Conservation (phyloP, 1,140 invertebrate species). For the Drosophila burlai region DNA sequence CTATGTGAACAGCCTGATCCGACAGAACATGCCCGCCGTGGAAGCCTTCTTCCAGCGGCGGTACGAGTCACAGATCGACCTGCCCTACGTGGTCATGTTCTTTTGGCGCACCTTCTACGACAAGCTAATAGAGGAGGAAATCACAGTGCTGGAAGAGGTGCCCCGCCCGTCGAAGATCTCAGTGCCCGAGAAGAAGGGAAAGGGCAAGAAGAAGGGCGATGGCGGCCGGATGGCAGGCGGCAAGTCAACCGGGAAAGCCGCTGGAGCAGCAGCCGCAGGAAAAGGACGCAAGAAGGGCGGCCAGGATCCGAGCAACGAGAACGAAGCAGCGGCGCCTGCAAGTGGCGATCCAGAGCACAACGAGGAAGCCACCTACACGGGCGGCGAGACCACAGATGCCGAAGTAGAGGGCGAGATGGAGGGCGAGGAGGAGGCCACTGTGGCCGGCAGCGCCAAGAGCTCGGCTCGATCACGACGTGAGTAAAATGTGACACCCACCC, state of each 20-base stretch:
- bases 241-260: slow-evolving; percentile 31
- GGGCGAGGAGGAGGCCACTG: slow-evolving; percentile 63
- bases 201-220: slow-evolving; percentile 77
- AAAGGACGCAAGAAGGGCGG: slow-evolving; percentile 71
- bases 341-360: slow-evolving; percentile 22
- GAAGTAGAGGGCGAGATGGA: slow-evolving; percentile 57
- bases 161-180: slow-evolving; percentile 43
- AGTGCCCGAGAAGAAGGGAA: slow-evolving; percentile 69
- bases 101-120: slow-evolving; percentile 87
- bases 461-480: slow-evolving; percentile 65
- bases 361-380: slow-evolving; percentile 45
- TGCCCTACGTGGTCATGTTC: slow-evolving; percentile 85
- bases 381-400: slow-evolving; percentile 50
- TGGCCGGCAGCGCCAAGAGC: slow-evolving; percentile 63
- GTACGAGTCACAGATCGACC: slow-evolving; percentile 83
- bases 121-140: slow-evolving; percentile 86
- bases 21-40: slow-evolving; percentile 54
- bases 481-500: background rate
- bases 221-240: slow-evolving; percentile 42
- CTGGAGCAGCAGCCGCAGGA: slow-evolving; percentile 1
- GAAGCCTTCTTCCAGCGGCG: slow-evolving; percentile 81
- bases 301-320: slow-evolving; percentile 61
- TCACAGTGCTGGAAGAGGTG: slow-evolving; percentile 87
- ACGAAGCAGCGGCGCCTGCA: background rate
- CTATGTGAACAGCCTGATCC: slow-evolving; percentile 66